Conservation (phyloP, 2,797 vertebrate genomes). For the Pseudotriccus pelzelni region DNA sequence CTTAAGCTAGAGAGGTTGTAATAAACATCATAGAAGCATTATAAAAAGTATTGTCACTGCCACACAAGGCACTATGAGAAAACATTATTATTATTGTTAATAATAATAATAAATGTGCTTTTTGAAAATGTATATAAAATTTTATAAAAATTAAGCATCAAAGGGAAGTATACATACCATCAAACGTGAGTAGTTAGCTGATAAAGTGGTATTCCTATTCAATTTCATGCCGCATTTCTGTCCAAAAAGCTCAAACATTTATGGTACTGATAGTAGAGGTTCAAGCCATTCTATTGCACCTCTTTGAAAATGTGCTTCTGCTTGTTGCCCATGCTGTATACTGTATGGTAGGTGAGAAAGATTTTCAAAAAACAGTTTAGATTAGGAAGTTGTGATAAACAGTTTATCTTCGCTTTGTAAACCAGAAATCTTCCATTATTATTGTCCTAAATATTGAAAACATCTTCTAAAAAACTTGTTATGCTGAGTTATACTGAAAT, state of each 20-base stretch:
- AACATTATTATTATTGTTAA: background rate
- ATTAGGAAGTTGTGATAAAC: background rate
- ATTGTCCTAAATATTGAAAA: background rate
- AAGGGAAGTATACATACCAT: background rate
- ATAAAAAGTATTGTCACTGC: background rate
- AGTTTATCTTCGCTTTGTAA: background rate
- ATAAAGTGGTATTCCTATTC: background rate
- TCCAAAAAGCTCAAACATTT: background rate
- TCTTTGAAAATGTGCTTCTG: background rate
- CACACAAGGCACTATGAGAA: background rate
- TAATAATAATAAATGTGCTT: background rate
- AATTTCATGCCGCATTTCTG: background rate
- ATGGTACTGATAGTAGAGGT: background rate
- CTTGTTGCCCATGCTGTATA: background rate
- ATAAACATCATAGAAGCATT: background rate
- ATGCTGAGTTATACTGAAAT: background rate
- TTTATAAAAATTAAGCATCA: background rate
- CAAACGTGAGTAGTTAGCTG: background rate
- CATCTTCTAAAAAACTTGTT: background rate
- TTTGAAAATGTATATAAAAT: background rate
- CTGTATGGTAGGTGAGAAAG: background rate
- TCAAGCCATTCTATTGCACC: background rate
- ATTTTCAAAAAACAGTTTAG: background rate
- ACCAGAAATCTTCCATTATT: background rate
- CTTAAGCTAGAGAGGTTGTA: background rate